A percentile compares a stretch with the other conserved stretches of the same genome.
These are phyloP conservation scores for Brienomyrus brachyistius DNA, from an alignment of 2,113 vertebrate species.

Conservation along the genomic window DNA sequence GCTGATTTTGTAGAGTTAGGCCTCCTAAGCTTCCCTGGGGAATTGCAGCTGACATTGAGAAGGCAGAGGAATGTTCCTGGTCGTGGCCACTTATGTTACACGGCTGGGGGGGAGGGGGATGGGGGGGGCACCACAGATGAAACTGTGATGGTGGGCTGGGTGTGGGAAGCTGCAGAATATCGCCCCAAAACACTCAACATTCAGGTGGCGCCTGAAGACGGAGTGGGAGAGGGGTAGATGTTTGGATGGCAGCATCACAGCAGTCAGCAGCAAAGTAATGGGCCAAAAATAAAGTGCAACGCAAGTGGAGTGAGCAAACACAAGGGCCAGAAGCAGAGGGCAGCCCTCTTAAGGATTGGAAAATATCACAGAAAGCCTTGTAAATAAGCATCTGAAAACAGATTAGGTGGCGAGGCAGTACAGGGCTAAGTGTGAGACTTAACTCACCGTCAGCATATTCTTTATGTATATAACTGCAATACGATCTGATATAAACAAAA, in stretches of 20 bases:
- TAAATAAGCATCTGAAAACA: not conserved
- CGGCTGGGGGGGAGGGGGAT: not conserved
- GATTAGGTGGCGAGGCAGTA: not conserved
- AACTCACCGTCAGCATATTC: not conserved
- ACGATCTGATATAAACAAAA: not conserved
- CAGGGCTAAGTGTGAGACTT: not conserved
- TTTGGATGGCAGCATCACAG: not conserved
- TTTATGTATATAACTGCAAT: not conserved
- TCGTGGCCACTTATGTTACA: slow-evolving; percentile 1
- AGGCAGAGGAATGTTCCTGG: not conserved
- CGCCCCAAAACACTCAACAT: not conserved
- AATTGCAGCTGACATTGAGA: not conserved
- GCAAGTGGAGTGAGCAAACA: not conserved
- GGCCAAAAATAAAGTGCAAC: not conserved
- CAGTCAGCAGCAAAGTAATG: not conserved
- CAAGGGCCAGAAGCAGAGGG: not conserved
- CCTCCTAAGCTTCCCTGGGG: not conserved
- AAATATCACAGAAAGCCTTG: not conserved
- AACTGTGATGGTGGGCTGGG: not conserved
- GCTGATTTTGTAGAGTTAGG: not conserved
- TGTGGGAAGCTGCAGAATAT: not conserved
- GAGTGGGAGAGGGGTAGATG: not conserved
- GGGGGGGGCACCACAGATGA: not conserved
- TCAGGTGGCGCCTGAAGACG: not conserved
- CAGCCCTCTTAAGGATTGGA: slow-evolving; percentile 14